Base-by-base conservation (phyloP, 2,113 vertebrate genomes). In the Laterallus jamaicensis region DNA sequence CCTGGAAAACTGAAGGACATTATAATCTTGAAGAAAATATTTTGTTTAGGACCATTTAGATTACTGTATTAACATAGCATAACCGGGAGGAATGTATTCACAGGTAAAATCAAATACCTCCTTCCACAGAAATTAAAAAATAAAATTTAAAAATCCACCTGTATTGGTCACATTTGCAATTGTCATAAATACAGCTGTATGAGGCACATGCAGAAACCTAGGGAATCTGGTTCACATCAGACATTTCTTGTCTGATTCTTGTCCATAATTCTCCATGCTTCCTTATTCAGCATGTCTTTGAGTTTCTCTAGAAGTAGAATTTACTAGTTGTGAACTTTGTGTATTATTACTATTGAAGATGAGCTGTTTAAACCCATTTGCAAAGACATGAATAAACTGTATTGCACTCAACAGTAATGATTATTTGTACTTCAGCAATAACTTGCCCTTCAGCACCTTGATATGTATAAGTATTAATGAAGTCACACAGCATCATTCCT, bases 141-240 rank as follows among this genome's bases (percentile, higher is more conserved):
- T 56, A 21, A 17, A 9, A 0, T 1, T 32, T 50, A 62, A 21
- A 17, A 9, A 0, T 2, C 5, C n/a, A 49, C 24, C 10, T 44
- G 3, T 40, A 32, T 63, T 52, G 63, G 15, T 35, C 35, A 78
- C 24, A 50, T 82, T 67, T 50, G 15, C 32, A 25, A 22, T 22
- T 50, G 24, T 44, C 32, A 81, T 17, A 64, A 50, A 21, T 32
- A 29, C 3, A 69, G 42, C 11, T 68, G 4, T 44, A 50, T 37
- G 55, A 73, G 25, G 19, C 16, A 81, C 31, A 67, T 54, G 6
- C 40, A 78, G 59, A 68, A 68, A 71, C 18, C 25, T 18, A 42
- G 21, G 24, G 11, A 59, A 68, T 67, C 5, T 47, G 10, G 8
- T 62, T 52, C 82, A 15, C 11, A 85, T 18, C 9, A 82, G 11